phyloP scores from a whole-genome alignment of 1,140 invertebrate species.

The Ephestia elutella region DNA sequence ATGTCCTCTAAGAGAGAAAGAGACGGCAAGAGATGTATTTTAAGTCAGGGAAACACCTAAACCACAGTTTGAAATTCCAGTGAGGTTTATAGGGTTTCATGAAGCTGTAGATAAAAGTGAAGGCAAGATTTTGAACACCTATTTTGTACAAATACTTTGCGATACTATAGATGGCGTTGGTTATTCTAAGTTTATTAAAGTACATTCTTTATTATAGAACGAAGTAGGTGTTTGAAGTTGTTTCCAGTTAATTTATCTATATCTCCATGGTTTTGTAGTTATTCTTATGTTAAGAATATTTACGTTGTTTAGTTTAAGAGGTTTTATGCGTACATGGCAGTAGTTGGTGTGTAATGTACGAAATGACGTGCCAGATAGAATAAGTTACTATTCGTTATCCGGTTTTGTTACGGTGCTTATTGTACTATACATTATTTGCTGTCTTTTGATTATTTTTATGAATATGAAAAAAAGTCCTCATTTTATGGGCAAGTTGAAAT shows the following conservation, averaged over 20 bases:
- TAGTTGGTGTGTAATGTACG: conserved; percentile 35
- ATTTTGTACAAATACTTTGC: neutral
- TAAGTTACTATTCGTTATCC: conserved; percentile 42
- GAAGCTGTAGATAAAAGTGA: neutral
- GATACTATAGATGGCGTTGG: neutral
- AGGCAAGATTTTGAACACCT: neutral
- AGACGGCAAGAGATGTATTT: neutral
- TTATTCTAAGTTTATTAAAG: too few relatives aligned
- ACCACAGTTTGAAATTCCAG: conserved; percentile 27
- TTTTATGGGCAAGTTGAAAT: too few relatives aligned
- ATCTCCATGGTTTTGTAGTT: conserved; percentile 40
- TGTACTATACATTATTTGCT: neutral
- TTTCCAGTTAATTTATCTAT: neutral
- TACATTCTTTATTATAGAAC: too few relatives aligned
- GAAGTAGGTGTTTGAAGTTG: neutral
- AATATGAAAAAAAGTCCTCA: neutral
- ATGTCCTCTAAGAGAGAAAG: neutral
- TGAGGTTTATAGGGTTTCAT: conserved; percentile 30
- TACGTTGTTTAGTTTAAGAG: conserved; percentile 43
- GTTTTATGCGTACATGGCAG: conserved; percentile 28
- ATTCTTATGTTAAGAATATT: conserved; percentile 70
- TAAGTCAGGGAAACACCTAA: conserved; percentile 1
- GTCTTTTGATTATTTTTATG: neutral
- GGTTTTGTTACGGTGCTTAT: conserved; percentile 13
- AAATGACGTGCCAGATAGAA: conserved; percentile 58